These are phyloP conservation scores for Corythornis cristatus DNA, from an alignment of 2,113 vertebrate species.

Conservation along the genomic window DNA sequence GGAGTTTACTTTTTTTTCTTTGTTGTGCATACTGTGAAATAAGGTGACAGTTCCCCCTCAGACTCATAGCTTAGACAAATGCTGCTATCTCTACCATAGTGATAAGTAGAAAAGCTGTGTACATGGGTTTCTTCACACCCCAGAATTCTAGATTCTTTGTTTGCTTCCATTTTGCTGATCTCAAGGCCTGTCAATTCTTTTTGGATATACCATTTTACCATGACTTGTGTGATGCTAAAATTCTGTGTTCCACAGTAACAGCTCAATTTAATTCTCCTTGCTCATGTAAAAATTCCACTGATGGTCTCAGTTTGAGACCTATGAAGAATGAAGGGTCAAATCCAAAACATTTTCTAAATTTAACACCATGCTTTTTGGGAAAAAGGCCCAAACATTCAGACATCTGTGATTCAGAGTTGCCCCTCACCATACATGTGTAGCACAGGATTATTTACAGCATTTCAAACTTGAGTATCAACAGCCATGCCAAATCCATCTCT, in stretches of 20 bases:
- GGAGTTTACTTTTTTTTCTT: not conserved
- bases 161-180: not conserved
- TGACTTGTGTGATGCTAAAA: not conserved
- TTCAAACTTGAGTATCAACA: conserved; percentile 13
- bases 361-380: conserved; percentile 37
- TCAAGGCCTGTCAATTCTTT: not conserved
- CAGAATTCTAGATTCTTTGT: not conserved
- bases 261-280: not conserved
- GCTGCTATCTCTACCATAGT: not conserved
- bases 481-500: not conserved
- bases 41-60: not conserved
- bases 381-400: conserved; percentile 41
- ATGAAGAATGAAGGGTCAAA: not conserved
- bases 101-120: not conserved
- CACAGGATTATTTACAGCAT: conserved; percentile 33
- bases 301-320: not conserved
- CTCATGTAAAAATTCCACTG: not conserved
- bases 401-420: not conserved
- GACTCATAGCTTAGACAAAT: not conserved
- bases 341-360: conserved; percentile 56
- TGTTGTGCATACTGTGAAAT: not conserved
- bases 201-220: not conserved
- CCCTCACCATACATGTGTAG: conserved; percentile 53
- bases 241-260: not conserved
- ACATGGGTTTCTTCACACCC: not conserved